Evolutionary conservation across 2,113 vertebrate species (phyloP), one percentile per base, ranked within the genome.

Genomic region (Pyrgilauda ruficollis): DNA sequence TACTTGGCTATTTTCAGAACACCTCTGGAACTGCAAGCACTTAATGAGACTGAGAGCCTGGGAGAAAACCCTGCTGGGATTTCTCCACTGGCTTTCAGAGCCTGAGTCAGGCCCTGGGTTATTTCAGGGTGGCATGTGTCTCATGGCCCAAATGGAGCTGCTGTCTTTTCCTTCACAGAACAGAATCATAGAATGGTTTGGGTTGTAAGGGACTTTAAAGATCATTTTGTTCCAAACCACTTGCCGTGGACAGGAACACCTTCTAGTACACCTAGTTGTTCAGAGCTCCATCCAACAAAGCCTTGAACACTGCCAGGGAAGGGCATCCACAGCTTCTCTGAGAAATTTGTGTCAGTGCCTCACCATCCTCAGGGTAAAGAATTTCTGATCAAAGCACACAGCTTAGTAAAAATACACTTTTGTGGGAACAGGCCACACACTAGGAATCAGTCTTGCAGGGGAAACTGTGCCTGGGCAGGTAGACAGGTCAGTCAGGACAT

Each of bases 81-180:
- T 86, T 87, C 68, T 87, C 18, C 53, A 46, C 18, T 47, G 53
- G 11, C 5, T 88, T 92, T 72, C 49, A 44, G 46, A 50, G 13
- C 13, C 37, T 2, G 5, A 70, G 28, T 27, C 43, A 59, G 49
- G 16, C 24, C 5, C 28, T 21, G 35, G 20, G 17, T 9, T 75
- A 37, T 63, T 68, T 88, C 75, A 59, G 39, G 31, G 15, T 37
- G 17, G 6, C 0, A 0, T 30, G 22, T 44, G 19, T 69, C 41
- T 84, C 5, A 3, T n/a, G 43, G 15, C 12, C 37, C 18, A 16
- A 0, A 2, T 82, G 50, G 8, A 14, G 46, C 30, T 7, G 3
- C 33, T 43, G 7, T 50, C 16, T 37, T 86, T 90, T 31, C 15
- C 35, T 68, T n/a, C 24, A 23, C 14, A 56, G 47, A 74, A 27